Conservation (phyloP, 1,140 invertebrate species). For the Trinorchestia longiramus region DNA sequence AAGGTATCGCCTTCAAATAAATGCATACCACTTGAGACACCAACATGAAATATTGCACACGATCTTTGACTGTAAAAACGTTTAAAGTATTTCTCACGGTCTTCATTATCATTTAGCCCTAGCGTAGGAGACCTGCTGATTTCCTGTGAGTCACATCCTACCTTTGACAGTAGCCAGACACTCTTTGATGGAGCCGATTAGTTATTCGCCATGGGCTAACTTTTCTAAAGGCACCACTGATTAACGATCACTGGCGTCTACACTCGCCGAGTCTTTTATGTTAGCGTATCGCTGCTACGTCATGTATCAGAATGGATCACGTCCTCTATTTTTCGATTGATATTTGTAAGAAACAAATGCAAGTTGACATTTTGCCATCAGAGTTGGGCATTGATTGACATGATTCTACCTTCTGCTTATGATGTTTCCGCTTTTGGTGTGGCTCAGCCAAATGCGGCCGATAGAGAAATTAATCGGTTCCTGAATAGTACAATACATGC, state of each 20-base stretch:
- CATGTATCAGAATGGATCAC: neutral
- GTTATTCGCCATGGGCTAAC: neutral
- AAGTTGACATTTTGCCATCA: neutral
- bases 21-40: neutral
- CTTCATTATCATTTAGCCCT: neutral
- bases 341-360: neutral
- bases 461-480: neutral
- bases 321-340: neutral
- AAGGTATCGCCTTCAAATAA: neutral
- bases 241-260: neutral
- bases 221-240: neutral
- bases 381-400: neutral
- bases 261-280: neutral
- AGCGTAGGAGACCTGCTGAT: neutral
- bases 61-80: neutral
- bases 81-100: slow-evolving; percentile 13
- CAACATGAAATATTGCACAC: neutral
- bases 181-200: neutral
- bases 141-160: slow-evolving; percentile 38
- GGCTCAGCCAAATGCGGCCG: neutral
- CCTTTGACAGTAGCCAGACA: neutral
- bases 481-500: neutral
- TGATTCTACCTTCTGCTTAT: neutral
- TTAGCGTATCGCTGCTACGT: neutral
- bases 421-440: neutral